These are phyloP conservation scores for Melipona beecheii DNA, from an alignment of 2,888 invertebrate species.

Conservation along the genomic window DNA sequence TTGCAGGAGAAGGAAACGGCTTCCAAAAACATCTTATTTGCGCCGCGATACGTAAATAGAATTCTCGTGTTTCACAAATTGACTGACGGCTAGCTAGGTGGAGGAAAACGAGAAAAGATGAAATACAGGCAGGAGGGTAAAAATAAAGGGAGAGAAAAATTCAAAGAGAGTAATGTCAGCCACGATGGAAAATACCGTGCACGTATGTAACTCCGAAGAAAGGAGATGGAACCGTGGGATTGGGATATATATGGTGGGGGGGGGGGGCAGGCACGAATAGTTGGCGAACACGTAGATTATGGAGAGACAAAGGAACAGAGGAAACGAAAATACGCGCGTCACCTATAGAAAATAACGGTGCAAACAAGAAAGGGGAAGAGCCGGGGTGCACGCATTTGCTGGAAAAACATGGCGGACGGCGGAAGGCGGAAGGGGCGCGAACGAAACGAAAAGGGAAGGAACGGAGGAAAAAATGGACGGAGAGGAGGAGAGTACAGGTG, in stretches of 20 bases:
- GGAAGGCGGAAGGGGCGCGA: not conserved
- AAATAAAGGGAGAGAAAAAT: conserved; percentile 13
- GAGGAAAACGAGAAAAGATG: not conserved
- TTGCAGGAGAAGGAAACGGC: too few relatives aligned
- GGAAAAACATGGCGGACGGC: not conserved
- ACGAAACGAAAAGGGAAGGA: not conserved
- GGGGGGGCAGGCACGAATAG: not conserved
- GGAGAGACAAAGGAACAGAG: conserved; percentile 35
- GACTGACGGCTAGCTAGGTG: not conserved
- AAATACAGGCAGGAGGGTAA: conserved; percentile 11
- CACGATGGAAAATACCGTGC: not conserved
- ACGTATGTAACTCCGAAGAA: not conserved
- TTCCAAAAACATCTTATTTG: not conserved
- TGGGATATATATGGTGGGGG: not conserved
- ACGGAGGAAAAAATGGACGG: not conserved
- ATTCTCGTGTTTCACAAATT: conserved; percentile 4
- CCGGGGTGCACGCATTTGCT: not conserved
- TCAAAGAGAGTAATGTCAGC: conserved; percentile 23
- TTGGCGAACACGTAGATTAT: conserved; percentile 38
- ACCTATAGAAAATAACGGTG: conserved; percentile 36
- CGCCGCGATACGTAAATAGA: not conserved
- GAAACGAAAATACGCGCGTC: conserved; percentile 40
- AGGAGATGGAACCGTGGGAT: not conserved
- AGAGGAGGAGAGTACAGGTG: not conserved
- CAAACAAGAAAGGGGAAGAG: not conserved